Evolutionary conservation across 2,797 vertebrate genomes (phyloP), one percentile per base, ranked within the genome.

Genomic region (Sebastes matsubarae): DNA sequence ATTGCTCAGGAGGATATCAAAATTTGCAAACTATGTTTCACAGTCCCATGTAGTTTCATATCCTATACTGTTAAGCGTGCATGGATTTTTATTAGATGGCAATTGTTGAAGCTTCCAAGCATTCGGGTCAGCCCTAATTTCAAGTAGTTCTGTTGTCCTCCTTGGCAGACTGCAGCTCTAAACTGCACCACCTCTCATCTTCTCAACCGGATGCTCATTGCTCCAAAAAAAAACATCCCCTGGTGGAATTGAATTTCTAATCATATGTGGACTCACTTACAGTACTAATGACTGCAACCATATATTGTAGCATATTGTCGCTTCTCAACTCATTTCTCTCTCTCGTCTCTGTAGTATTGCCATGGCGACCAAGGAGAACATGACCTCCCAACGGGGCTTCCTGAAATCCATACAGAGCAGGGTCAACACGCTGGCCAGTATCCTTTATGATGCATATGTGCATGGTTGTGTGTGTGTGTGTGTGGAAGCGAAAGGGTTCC

Each of bases 321-420:
- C 29, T 71, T 36, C 20, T 80, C 8, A 68, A 60, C 46, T 68
- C 4, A 59, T 71, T 13, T 77, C 11, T 74, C 5, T 75, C 42
- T 87, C 22, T 25, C 88, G 18, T 91, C 16, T 89, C 71, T 85
- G 70, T 38, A 99, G 98, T 92, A 99, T 99, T 90, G 98, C 99
- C 88, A 99, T 99, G 99, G 97, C 98, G 83, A 99, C 99, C 84
- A 99, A 99, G 96, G 98, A 99, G 96, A 99, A 99, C 93, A 98
- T 99, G 97, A 98, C 99, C 84, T 99, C 97, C 3, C 99, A 99
- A 87, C 96, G 98, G 87, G 97, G 98, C 75, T 75, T 98, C 86
- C 90, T 99, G 92, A 99, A 99, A 93, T 97, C 98, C 79, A 98
- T 99, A 96, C 99, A 99, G 84, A 97, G 98, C 96, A 96, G 96